phyloP scores from a whole-genome alignment of 2,888 invertebrate genomes.

The Chromoteleia sp. region DNA sequence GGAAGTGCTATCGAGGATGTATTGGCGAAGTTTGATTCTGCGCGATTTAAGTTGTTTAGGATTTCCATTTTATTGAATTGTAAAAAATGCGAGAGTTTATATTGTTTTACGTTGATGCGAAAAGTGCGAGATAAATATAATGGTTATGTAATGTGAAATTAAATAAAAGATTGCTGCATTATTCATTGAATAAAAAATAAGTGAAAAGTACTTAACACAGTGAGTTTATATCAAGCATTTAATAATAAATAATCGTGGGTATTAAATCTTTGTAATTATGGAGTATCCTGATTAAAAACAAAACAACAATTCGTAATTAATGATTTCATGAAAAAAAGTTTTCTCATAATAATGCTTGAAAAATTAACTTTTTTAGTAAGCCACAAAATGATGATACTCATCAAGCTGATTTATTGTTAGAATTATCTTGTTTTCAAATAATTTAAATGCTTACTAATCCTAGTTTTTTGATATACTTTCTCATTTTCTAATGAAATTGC shows the following conservation, averaged over 20 bases:
- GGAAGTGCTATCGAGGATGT: neutral
- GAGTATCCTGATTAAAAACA: too few relatives aligned
- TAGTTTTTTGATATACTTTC: constrained; percentile 26
- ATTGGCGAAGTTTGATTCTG: constrained; percentile 11
- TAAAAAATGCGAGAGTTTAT: neutral
- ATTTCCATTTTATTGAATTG: constrained; percentile 33
- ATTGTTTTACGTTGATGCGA: neutral
- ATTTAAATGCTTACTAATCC: constrained; percentile 40
- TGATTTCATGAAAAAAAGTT: neutral
- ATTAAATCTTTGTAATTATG: too few relatives aligned
- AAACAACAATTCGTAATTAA: neutral
- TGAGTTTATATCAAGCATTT: too few relatives aligned
- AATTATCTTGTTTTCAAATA: constrained; percentile 52
- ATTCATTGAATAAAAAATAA: too few relatives aligned
- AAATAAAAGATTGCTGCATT: too few relatives aligned
- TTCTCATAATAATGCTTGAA: neutral
- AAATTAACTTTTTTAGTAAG: constrained; percentile 39
- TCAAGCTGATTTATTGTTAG: constrained; percentile 41
- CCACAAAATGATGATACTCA: constrained; percentile 45
- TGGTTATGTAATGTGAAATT: neutral
- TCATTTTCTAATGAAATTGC: constrained; percentile 37
- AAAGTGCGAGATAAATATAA: neutral
- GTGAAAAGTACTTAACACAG: too few relatives aligned
- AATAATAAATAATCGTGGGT: too few relatives aligned
- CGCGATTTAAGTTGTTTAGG: neutral